Base-by-base conservation (phyloP, 2,888 invertebrate genomes). In the Netelia melanura region DNA sequence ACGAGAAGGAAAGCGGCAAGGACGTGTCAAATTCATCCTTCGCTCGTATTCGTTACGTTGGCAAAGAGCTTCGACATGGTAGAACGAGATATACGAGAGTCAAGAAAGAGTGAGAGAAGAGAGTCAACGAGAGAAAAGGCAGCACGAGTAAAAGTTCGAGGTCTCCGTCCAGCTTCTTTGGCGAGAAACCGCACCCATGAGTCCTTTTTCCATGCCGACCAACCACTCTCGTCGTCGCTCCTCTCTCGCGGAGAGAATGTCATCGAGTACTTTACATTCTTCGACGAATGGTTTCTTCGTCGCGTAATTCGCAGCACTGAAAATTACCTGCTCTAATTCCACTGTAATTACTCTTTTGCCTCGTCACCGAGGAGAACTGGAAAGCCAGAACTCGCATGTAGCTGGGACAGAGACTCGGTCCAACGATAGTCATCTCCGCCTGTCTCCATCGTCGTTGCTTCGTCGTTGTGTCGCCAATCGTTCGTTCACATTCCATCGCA, bases 291-390 rank as follows among this genome's bases (percentile, higher is more conserved):
- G 80, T 77, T 82, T 86, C 82, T 87, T 88, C 68, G 83, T 75
- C 81, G 86, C 80, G 89, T 90, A 91, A 90, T 91, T 90, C 90
- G 90, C 89, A 30, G 84, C 90, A 81, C 86, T 90, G 89, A 86
- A 89, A 90, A 90, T 91, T 90, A 89, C 87, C 88, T 87, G 90
- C 89, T 92, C 92, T 91, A 91, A 92, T 93, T 93, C 90, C 91
- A 84, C 30, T 71, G 90, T 92, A 92, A 92, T 93, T 91, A 91
- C 91, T 92, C 91, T 91, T 88, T 92, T 91, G 90, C 89, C 75
- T 77, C 76, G 52, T 68, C 77, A 71, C 58, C 65, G 78, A 54
- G 68, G 67, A 61, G 21, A 68, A 64, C 75, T 78, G 71, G 44
- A 52, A 62, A 77, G 44, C 52, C 14, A 11, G 75, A 67, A 25